These are phyloP conservation scores for Prolemur simus DNA, from an alignment of 2,113 vertebrate species.

Conservation along the genomic window DNA sequence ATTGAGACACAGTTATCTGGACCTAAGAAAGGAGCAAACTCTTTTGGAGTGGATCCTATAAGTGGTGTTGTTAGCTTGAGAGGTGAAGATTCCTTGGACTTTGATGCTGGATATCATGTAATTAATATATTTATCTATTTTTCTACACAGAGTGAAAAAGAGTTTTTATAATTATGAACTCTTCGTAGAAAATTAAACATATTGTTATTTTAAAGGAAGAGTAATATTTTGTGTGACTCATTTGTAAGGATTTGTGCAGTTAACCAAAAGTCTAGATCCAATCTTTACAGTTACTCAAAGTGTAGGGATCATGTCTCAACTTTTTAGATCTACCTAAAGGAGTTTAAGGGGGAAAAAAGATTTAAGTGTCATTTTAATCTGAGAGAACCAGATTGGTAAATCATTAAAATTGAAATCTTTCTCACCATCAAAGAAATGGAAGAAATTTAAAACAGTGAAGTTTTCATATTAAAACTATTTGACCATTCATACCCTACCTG, in stretches of 20 bases:
- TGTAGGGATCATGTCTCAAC: background rate
- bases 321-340: background rate
- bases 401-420: background rate
- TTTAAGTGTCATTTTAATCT: background rate
- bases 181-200: background rate
- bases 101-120: constrained; percentile 77
- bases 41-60: constrained; percentile 63
- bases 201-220: background rate
- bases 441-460: background rate
- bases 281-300: background rate
- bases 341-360: background rate
- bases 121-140: constrained; percentile 43
- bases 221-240: background rate
- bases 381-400: background rate
- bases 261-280: background rate
- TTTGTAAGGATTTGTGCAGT: background rate
- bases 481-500: background rate
- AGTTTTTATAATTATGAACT: background rate
- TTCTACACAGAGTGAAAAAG: background rate
- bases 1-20: constrained; percentile 53
- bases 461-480: background rate
- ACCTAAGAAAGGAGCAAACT: constrained; percentile 41
- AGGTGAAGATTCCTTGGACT: constrained; percentile 64
- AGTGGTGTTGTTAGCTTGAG: constrained; percentile 64
- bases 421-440: background rate